These are phyloP conservation scores for Zaprionus camerounensis DNA, from an alignment of 1,140 invertebrate genomes.

Conservation along the genomic window DNA sequence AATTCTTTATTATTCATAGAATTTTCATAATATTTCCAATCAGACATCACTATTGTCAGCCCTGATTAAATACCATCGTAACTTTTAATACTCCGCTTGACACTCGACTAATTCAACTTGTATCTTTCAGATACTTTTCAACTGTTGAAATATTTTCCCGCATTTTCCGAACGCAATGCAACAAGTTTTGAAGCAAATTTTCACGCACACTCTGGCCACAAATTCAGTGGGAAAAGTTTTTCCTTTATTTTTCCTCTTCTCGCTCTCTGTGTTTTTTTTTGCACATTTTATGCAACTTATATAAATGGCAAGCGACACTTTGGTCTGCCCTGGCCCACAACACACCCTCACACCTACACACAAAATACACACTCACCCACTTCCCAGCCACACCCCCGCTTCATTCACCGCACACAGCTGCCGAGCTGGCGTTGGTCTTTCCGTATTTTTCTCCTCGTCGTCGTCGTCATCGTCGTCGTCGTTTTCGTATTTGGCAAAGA, in stretches of 20 bases:
- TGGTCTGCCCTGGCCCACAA: conserved; percentile 28
- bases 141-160: background rate
- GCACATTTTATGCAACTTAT: conserved; percentile 80
- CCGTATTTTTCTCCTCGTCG: conserved; percentile 56
- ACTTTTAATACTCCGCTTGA: no score
- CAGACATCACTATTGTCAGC: no score
- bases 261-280: conserved; percentile 25
- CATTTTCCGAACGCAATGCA: conserved; percentile 27
- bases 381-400: conserved; percentile 7
- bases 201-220: conserved; percentile 43
- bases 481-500: conserved; percentile 79
- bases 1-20: no score
- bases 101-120: background rate
- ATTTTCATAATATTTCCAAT: no score
- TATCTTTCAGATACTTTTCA: background rate
- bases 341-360: conserved; percentile 6
- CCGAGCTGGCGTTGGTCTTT: conserved; percentile 49
- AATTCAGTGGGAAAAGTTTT: conserved; percentile 34
- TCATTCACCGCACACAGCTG: conserved; percentile 10
- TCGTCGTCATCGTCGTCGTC: conserved; percentile 46
- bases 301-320: conserved; percentile 69
- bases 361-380: background rate
- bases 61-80: background rate
- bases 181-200: conserved; percentile 52
- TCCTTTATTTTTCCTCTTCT: conserved; percentile 11